Percentiles rank a stretch among this genome's conserved stretches.
Evolutionary conservation across 2,888 invertebrate genomes (phyloP).

Genomic region (Thysanoteuthis rhombus): DNA sequence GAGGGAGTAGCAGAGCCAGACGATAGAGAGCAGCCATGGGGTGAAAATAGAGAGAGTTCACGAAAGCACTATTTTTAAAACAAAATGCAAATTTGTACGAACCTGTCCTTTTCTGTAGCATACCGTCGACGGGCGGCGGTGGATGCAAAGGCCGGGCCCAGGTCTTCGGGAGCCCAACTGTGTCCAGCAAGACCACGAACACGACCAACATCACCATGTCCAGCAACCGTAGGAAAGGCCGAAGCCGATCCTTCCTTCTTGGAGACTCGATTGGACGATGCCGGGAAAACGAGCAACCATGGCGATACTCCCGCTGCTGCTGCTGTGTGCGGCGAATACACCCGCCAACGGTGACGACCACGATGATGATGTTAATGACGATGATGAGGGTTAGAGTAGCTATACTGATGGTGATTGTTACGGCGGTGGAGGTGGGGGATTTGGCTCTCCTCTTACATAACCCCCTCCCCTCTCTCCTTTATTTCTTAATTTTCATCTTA

Average conservation of each 20-base stretch:
- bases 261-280: background rate
- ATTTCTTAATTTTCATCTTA: background rate
- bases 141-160: constrained; percentile 25
- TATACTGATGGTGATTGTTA: background rate
- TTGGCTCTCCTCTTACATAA: background rate
- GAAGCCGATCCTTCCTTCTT: constrained; percentile 12
- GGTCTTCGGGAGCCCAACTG: background rate
- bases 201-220: constrained; percentile 12
- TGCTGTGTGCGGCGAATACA: background rate
- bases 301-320: constrained; percentile 19
- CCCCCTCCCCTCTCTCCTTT: no score
- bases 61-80: background rate
- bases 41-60: background rate
- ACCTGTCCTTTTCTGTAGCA: constrained; percentile 28
- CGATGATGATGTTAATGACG: background rate
- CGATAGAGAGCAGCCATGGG: background rate
- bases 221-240: background rate
- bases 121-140: constrained; percentile 19
- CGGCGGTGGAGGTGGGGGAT: background rate
- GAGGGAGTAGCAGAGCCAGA: background rate
- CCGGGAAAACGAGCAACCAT: background rate
- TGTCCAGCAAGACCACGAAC: background rate
- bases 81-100: background rate
- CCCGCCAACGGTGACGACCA: background rate
- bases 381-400: background rate